These are phyloP conservation scores for Drosophila neotestacea DNA, from an alignment of 2,888 invertebrate species.

Conservation along the genomic window DNA sequence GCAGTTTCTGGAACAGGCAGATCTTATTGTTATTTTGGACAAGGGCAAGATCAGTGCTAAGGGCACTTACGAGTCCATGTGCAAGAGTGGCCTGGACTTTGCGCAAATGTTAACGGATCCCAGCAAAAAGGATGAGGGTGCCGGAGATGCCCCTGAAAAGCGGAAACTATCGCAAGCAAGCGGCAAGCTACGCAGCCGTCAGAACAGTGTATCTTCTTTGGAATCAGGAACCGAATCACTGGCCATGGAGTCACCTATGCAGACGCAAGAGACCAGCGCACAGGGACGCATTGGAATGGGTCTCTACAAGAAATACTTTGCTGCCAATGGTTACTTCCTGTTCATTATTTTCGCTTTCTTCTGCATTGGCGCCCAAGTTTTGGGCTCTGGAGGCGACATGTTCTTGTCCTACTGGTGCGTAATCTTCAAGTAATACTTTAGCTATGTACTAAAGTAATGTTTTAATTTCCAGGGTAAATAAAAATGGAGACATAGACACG, in stretches of 20 bases:
- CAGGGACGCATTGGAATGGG: constrained; percentile 88
- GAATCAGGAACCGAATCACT: constrained; percentile 85
- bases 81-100: constrained; percentile 91
- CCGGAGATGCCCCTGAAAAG: constrained; percentile 59
- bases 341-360: constrained; percentile 88
- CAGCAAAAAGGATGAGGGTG: constrained; percentile 84
- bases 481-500: constrained; percentile 60
- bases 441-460: neutral
- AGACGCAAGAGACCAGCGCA: constrained; percentile 87
- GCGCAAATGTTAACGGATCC: constrained; percentile 89
- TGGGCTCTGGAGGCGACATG: constrained; percentile 91
- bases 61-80: constrained; percentile 90
- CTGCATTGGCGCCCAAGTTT: constrained; percentile 89
- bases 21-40: constrained; percentile 86
- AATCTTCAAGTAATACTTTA: too few relatives aligned
- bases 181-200: constrained; percentile 78
- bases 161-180: constrained; percentile 74
- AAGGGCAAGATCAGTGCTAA: constrained; percentile 86
- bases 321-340: constrained; percentile 88
- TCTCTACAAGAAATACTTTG: constrained; percentile 90
- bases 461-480: constrained; percentile 75
- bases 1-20: constrained; percentile 90
- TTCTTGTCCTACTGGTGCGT: constrained; percentile 91
- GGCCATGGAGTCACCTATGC: constrained; percentile 84
- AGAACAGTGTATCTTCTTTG: constrained; percentile 85